phyloP scores from a whole-genome alignment of 2,888 invertebrate genomes.

The Panorpa germanica region DNA sequence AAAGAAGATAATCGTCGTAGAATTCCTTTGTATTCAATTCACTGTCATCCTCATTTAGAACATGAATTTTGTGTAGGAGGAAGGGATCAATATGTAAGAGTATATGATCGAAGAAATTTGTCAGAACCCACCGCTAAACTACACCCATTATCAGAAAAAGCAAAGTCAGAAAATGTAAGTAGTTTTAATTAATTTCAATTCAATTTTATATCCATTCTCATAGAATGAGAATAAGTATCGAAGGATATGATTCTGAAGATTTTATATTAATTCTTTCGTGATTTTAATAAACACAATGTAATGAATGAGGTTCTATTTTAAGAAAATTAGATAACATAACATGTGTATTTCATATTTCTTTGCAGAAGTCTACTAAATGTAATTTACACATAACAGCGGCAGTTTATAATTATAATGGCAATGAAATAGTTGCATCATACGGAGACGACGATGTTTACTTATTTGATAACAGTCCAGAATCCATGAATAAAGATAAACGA shows the following conservation, averaged over 20 bases:
- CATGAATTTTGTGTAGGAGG: constrained; percentile 73
- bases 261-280: neutral
- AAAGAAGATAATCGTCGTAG: constrained; percentile 33
- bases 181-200: too few species aligned
- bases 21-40: constrained; percentile 74
- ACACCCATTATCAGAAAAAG: constrained; percentile 30
- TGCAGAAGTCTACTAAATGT: neutral
- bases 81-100: constrained; percentile 54
- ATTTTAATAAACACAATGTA: neutral
- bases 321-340: too few species aligned
- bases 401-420: constrained; percentile 78
- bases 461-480: too few species aligned
- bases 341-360: too few species aligned
- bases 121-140: constrained; percentile 33
- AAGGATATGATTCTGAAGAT: neutral
- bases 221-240: too few species aligned
- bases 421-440: constrained; percentile 83
- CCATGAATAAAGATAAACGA: constrained; percentile 26
- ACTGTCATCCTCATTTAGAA: constrained; percentile 59
- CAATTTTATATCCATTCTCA: too few species aligned
- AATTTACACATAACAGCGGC: constrained; percentile 66
- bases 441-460: constrained; percentile 86
- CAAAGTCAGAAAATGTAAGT: constrained; percentile 11
- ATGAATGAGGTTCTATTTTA: neutral
- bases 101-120: constrained; percentile 51